Conservation (phyloP, 2,113 vertebrate species). For the Nasalis larvatus region DNA sequence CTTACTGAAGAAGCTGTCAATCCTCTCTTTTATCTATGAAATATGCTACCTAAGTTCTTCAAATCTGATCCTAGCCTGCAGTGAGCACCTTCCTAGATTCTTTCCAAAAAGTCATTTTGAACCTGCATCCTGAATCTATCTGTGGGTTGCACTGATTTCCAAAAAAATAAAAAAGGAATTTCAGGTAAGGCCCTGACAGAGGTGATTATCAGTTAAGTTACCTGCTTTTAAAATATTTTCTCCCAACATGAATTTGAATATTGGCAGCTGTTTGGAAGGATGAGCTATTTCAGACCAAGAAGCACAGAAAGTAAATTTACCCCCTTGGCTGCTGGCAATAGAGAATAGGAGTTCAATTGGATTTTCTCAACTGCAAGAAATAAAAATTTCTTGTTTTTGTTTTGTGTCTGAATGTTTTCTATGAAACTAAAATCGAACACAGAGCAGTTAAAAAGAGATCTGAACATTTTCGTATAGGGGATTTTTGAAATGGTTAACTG, state of each 20-base stretch:
- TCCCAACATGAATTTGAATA: slow-evolving; percentile 31
- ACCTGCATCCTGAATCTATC: not conserved
- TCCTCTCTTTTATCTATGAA: not conserved
- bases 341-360: not conserved
- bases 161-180: not conserved
- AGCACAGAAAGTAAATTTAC: slow-evolving; percentile 43
- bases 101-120: not conserved
- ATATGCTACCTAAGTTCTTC: not conserved
- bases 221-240: slow-evolving; percentile 23
- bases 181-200: not conserved
- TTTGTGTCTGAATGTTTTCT: slow-evolving; percentile 19
- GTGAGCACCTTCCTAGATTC: not conserved
- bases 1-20: not conserved
- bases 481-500: not conserved
- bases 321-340: slow-evolving; percentile 24
- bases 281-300: slow-evolving; percentile 42
- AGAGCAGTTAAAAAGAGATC: slow-evolving; percentile 40
- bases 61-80: not conserved
- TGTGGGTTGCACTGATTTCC: not conserved
- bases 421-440: slow-evolving; percentile 2
- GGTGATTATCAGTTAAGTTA: not conserved
- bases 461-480: not conserved
- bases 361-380: slow-evolving; percentile 49
- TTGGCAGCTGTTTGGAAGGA: slow-evolving; percentile 34
- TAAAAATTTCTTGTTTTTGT: slow-evolving; percentile 58